Base-by-base conservation (phyloP, 2,797 vertebrate genomes). In the Aldrovandia affinis region DNA sequence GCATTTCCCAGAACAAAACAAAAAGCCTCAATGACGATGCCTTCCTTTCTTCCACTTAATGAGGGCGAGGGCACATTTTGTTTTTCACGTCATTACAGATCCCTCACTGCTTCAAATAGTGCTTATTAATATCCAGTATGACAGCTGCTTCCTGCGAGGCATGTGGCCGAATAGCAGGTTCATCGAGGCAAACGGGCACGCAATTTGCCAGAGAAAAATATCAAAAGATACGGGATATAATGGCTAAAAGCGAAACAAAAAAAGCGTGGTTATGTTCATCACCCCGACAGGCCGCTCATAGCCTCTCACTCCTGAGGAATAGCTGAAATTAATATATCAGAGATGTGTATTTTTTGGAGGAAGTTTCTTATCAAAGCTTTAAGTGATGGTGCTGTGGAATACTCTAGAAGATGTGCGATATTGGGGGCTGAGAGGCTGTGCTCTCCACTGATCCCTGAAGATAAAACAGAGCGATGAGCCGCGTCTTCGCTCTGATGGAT, bases 321-420 rank as follows among this genome's bases (percentile, higher is more conserved):
- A 50, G 18, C 57, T 80, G 20, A 61, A 84, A 65, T 84, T 84
- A 55, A 84, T 68, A 68, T 54, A 54, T 20, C 12, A 57, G 9
- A 54, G 30, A 80, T 52, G 55, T 14, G 5, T 70, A 39, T 83
- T 44, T 77, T 57, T 57, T 84, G 10, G 30, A 55, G 78, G 63
- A 70, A 68, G 28, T 33, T 39, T 68, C 77, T 83, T 84, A 61
- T 83, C 80, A 44, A 63, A 44, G 57, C 52, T 81, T 55, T 39
- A 42, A 65, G 61, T 20, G 42, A 18, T 52, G 81, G 39, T 25
- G 22, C 36, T 30, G 39, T n/a, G 73, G 42, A 47, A 77, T 20
- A 68, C 14, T 68, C 7, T 28, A 36, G 63, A 68, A 25, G 78
- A 81, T 20, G 10, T 30, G 59, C 59, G 47, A 81, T 47, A 63